Percentiles rank a stretch among this genome's conserved stretches.
Evolutionary conservation across 2,797 vertebrate species (phyloP).

Genomic region (Hyperoplus lanceolatus): DNA sequence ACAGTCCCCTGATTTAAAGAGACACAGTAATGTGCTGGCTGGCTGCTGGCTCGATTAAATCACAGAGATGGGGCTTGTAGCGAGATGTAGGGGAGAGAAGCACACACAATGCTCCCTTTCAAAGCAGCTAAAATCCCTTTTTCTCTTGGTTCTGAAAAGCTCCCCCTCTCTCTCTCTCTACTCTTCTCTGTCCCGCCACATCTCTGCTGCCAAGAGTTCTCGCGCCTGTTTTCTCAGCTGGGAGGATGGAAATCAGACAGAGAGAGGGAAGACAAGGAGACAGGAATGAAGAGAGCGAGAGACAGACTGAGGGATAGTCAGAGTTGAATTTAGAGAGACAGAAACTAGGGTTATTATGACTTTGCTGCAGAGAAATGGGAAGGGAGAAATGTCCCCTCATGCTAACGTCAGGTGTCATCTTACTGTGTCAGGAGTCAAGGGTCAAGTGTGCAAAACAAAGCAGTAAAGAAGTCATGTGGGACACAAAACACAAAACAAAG

Average conservation of each 20-base stretch:
- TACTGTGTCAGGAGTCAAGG: constrained; percentile 16
- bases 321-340: constrained; percentile 24
- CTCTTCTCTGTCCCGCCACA: constrained; percentile 45
- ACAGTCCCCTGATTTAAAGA: constrained; percentile 74
- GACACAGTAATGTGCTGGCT: constrained; percentile 77
- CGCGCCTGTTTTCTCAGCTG: constrained; percentile 84
- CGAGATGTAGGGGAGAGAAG: constrained; percentile 52
- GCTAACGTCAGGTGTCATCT: neutral
- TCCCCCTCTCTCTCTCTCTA: constrained; percentile 56
- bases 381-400: neutral
- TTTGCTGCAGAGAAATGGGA: constrained; percentile 19
- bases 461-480: neutral
- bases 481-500: constrained; percentile 7
- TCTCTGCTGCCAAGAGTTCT: constrained; percentile 77
- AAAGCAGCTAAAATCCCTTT: constrained; percentile 59
- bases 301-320: constrained; percentile 23
- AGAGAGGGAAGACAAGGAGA: constrained; percentile 34
- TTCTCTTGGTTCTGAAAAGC: constrained; percentile 72
- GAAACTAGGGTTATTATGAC: constrained; percentile 21
- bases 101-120: constrained; percentile 83
- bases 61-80: constrained; percentile 68
- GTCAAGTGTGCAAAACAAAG: constrained; percentile 11
- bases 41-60: constrained; percentile 74
- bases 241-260: constrained; percentile 78
- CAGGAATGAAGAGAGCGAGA: constrained; percentile 39